Base-by-base conservation (phyloP, 92 coral and sea anemone species). In the Parazoanthus darwini region DNA sequence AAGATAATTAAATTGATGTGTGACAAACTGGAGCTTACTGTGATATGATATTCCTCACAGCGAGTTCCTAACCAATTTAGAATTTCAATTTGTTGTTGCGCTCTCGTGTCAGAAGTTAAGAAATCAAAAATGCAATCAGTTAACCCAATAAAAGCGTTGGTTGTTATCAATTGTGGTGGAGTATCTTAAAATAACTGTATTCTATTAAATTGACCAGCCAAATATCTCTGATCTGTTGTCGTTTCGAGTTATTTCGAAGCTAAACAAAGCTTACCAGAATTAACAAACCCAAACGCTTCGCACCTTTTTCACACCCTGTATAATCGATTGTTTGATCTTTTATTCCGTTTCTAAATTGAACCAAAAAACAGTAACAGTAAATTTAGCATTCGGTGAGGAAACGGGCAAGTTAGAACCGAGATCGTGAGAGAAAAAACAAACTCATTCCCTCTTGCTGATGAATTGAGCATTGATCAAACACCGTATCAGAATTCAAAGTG, bases 401-500 rank as follows among this genome's bases (percentile, higher is more conserved):
- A 3, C 25, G 7, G 70, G 6, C 8, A 63, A 63, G 4, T 63
- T 22, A 7, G 6, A 63, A 9, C 5, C n/a, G 70, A 20, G 70
- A 63, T 22, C 25, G 70, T 63, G 70, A 63, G 20, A 54, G 51
- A 15, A 14, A 54, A 22, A 63, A 22, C 42, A 71, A 71, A 71
- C 14, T 71, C 35, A 72, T 72, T 72, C 33, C 77, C 77, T 9
- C 77, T 72, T 72, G 77, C 10, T 72, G 33, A 72, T 75, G 54
- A 37, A 75, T 35, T 22, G 67, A 22, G 39, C 43, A 58, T 79
- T 35, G 65, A 44, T 46, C 42, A 71, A 22, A 54, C 29, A 80
- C 59, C 14, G 72, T 80, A 80, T 56, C 85, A 68, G 33, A 58
- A 84, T 84, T 50, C 87, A 84, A 71, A 84, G 87, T 42, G 10